A percentile compares a stretch with the other conserved stretches of the same genome.
These are phyloP conservation scores for Diaphora mendica DNA, from an alignment of 2,888 invertebrate genomes.

Conservation along the genomic window DNA sequence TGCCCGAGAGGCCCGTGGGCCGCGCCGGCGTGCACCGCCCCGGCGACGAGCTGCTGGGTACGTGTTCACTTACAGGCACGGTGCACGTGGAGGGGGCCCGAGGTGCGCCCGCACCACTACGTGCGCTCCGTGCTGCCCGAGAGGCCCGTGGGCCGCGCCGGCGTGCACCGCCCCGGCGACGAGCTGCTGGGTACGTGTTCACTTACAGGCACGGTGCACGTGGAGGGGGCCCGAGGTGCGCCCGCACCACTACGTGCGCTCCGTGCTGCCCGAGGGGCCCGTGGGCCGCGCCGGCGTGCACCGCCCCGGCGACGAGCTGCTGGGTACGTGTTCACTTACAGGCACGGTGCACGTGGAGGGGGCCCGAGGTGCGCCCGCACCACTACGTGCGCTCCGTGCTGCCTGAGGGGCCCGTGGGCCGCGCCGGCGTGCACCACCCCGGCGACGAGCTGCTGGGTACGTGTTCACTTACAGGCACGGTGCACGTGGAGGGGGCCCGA, in stretches of 20 bases:
- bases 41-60: slow-evolving; percentile 98
- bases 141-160: slow-evolving; percentile 98
- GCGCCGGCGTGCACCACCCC: no score
- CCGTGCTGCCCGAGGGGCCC: slow-evolving; percentile 98
- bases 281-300: slow-evolving; percentile 96
- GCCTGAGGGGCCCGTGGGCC: no score
- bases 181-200: slow-evolving; percentile 96
- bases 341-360: no score
- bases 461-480: slow-evolving; percentile 89
- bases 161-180: slow-evolving; percentile 96
- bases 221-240: slow-evolving; percentile 85
- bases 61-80: slow-evolving; percentile 90
- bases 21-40: slow-evolving; percentile 95
- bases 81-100: slow-evolving; percentile 94
- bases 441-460: no score
- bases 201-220: slow-evolving; percentile 94
- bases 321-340: slow-evolving; percentile 92
- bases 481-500: slow-evolving; percentile 99
- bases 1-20: slow-evolving; percentile 99
- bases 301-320: slow-evolving; percentile 96
- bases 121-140: slow-evolving; percentile 98
- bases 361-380: no score
- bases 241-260: slow-evolving; percentile 98
- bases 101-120: slow-evolving; percentile 93
- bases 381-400: no score